Evolutionary conservation across 2,888 invertebrate species (phyloP).

Genomic region (Hesperia comma): DNA sequence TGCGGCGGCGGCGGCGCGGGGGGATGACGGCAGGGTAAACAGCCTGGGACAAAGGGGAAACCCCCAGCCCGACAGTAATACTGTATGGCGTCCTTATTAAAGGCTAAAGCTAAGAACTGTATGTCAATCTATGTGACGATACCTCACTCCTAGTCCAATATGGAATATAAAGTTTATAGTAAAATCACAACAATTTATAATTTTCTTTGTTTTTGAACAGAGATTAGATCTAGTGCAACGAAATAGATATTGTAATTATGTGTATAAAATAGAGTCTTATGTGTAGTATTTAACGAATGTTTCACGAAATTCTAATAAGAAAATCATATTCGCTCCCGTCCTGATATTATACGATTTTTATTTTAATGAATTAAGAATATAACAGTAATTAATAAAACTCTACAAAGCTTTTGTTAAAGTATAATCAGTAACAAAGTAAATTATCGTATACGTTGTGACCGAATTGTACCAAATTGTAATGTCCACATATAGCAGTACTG

Average conservation of each 20-base stretch:
- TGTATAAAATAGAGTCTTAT: conserved; percentile 46
- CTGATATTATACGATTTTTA: conserved; percentile 71
- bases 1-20: conserved; percentile 81
- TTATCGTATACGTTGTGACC: background rate
- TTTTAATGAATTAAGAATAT: conserved; percentile 20
- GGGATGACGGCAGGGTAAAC: conserved; percentile 84
- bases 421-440: background rate
- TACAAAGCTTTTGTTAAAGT: too few relatives aligned
- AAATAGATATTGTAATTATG: conserved; percentile 63
- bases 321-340: conserved; percentile 70
- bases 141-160: conserved; percentile 39
- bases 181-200: conserved; percentile 37
- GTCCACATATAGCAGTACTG: background rate
- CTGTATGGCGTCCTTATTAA: conserved; percentile 91
- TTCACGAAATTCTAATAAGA: conserved; percentile 17
- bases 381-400: background rate
- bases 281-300: conserved; percentile 6
- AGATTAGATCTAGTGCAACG: conserved; percentile 60
- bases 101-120: conserved; percentile 38
- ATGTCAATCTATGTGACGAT: conserved; percentile 33
- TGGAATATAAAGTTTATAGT: conserved; percentile 38
- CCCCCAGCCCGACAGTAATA: conserved; percentile 85
- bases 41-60: conserved; percentile 84
- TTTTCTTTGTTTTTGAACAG: conserved; percentile 16
- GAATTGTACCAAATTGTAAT: background rate